Base-by-base conservation (phyloP, 92 coral and sea anemone genomes). In the Ricordea florida region DNA sequence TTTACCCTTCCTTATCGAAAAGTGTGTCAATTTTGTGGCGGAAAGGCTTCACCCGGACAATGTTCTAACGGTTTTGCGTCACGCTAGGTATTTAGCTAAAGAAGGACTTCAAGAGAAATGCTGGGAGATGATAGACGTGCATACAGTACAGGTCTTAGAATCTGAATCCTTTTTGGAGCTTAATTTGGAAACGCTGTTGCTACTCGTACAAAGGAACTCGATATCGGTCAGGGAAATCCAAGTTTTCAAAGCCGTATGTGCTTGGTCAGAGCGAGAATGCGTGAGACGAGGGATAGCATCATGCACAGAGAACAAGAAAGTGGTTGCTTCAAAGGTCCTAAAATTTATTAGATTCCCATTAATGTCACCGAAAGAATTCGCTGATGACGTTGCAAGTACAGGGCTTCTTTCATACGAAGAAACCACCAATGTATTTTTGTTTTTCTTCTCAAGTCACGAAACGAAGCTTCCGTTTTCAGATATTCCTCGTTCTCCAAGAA, bases 311-410 rank as follows among this genome's bases (percentile, higher is more conserved):
- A 86, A 83, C 46, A 50, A 74, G 62, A 87, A 90, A 46, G 24
- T 41, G 15, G 84, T 90, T 4, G 86, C 86, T 36, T 78, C 90
- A 10, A 77, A 93, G 55, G 90, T 92, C 0, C 40, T 93, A 18
- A 82, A 86, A 66, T 72, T 53, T 40, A 78, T 93, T 30, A 79
- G 96, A 11, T 93, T 75, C 45, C 96, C 94, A 2, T 46, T 80
- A 6, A 93, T 93, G 98, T 62, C 90, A 2, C 90, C 89, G 14
- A 61, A 64, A 25, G 96, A 93, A 22, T 93, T 93, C 53, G 93
- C 92, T 17, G 88, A 86, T 7, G 89, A 90, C 45, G 98, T 93
- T 36, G 92, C 96, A 38, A 61, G 85, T 14, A 52, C 89, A 0
- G 98, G 89, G 20, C 65, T 93, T 13, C 82, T 93, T 3, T 58